Evolutionary conservation across 2,888 invertebrate species (phyloP).

Genomic region (Ophioninae sp.): DNA sequence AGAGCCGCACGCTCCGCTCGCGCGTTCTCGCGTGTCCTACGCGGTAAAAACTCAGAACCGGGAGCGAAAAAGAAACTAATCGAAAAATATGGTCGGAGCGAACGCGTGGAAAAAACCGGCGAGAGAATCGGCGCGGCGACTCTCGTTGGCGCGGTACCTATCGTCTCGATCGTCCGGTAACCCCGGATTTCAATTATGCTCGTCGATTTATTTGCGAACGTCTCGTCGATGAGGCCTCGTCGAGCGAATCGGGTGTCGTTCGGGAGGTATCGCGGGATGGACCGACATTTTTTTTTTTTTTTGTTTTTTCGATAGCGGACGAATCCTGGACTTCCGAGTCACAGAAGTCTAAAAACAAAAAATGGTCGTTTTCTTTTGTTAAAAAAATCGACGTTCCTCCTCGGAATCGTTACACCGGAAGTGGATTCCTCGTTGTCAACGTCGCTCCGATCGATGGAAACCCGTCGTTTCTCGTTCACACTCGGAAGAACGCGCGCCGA

Average conservation of each 20-base stretch:
- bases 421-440: slow-evolving; percentile 1
- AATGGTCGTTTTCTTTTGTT: too few relatives aligned
- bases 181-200: too few relatives aligned
- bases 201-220: too few relatives aligned
- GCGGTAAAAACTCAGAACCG: slow-evolving; percentile 7
- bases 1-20: slow-evolving; percentile 46
- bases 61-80: background rate
- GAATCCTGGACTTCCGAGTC: too few relatives aligned
- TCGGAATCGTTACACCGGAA: background rate
- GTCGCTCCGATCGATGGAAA: background rate
- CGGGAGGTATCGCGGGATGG: too few relatives aligned
- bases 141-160: slow-evolving; percentile 37
- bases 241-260: too few relatives aligned
- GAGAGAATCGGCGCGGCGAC: slow-evolving; percentile 18
- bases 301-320: too few relatives aligned
- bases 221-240: too few relatives aligned
- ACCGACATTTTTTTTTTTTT: too few relatives aligned
- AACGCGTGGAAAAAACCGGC: background rate
- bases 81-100: background rate
- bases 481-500: background rate
- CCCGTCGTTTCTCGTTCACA: background rate
- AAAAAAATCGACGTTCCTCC: background rate
- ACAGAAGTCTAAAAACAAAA: too few relatives aligned
- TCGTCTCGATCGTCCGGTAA: slow-evolving; percentile 8
- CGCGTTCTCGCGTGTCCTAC: slow-evolving; percentile 56